Evolutionary conservation across 2,888 invertebrate species (phyloP).

Genomic region (Platycheirus albimanus): DNA sequence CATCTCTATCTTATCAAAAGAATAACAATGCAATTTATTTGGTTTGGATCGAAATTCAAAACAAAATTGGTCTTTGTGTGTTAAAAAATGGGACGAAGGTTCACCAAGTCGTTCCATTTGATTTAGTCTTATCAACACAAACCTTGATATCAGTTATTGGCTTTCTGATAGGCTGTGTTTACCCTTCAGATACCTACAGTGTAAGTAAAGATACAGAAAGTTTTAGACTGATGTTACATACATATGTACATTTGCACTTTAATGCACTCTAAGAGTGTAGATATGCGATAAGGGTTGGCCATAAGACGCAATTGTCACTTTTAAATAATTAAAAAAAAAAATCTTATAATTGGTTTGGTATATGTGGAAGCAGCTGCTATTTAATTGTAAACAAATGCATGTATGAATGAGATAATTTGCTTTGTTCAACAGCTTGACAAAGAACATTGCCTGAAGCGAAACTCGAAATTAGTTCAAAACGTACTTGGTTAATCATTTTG

Average conservation of each 20-base stretch:
- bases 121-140: conserved; percentile 53
- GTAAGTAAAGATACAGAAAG: no score
- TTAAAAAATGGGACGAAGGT: conserved; percentile 2
- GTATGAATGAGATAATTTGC: neutral
- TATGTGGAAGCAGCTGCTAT: neutral
- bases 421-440: neutral
- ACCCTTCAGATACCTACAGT: conserved; percentile 2
- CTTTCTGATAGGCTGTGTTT: conserved; percentile 57
- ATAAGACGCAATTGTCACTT: conserved; percentile 14
- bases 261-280: neutral
- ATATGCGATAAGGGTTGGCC: neutral
- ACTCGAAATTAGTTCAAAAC: neutral
- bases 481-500: neutral
- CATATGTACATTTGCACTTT: conserved; percentile 6
- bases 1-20: conserved; percentile 40
- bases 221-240: neutral
- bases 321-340: no score
- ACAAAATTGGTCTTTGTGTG: conserved; percentile 38
- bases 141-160: conserved; percentile 62
- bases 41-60: conserved; percentile 18
- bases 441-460: neutral
- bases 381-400: neutral
- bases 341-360: neutral
- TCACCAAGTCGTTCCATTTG: conserved; percentile 51
- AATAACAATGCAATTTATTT: conserved; percentile 24